A percentile compares a stretch with the other conserved stretches of the same genome.
Evolutionary conservation across 2,888 invertebrate genomes (phyloP).

Genomic region (Zele albiditarsus): DNA sequence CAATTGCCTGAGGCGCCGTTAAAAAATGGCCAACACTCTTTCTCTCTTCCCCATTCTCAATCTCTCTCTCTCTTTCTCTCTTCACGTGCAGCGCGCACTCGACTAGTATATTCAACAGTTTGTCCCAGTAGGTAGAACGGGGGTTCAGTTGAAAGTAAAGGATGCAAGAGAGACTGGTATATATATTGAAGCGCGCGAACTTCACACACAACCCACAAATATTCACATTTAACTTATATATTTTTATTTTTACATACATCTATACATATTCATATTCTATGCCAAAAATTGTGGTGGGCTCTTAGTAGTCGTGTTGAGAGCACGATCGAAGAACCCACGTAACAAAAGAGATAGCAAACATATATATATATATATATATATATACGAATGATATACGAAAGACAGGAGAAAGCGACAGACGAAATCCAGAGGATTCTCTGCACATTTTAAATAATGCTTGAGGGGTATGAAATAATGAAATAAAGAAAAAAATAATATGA

Average conservation of each 20-base stretch:
- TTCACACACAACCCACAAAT: conserved; percentile 24
- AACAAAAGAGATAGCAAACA: not conserved
- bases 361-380: not conserved
- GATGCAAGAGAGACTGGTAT: conserved; percentile 27
- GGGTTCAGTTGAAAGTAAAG: conserved; percentile 31
- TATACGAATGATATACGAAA: conserved; percentile 33
- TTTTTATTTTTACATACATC: not conserved
- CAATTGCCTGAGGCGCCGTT: conserved; percentile 37
- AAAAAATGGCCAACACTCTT: conserved; percentile 41
- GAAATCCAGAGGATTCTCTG: conserved; percentile 43
- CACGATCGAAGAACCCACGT: not conserved
- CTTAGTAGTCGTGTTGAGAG: conserved; percentile 15
- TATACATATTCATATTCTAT: not conserved
- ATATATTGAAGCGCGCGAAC: conserved; percentile 7
- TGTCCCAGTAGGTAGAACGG: conserved; percentile 38
- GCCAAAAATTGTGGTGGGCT: conserved; percentile 25
- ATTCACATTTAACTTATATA: conserved; percentile 27
- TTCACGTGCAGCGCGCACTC: conserved; percentile 29
- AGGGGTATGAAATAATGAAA: conserved; percentile 33
- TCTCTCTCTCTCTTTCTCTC: not conserved
- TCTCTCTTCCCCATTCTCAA: not conserved
- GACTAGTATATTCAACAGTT: conserved; percentile 44
- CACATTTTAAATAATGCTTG: conserved; percentile 53
- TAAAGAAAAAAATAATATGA: conserved; percentile 23
- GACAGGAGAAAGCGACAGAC: conserved; percentile 41